Base-by-base conservation (phyloP, 2,113 vertebrate genomes). In the Neogobius melanostomus region DNA sequence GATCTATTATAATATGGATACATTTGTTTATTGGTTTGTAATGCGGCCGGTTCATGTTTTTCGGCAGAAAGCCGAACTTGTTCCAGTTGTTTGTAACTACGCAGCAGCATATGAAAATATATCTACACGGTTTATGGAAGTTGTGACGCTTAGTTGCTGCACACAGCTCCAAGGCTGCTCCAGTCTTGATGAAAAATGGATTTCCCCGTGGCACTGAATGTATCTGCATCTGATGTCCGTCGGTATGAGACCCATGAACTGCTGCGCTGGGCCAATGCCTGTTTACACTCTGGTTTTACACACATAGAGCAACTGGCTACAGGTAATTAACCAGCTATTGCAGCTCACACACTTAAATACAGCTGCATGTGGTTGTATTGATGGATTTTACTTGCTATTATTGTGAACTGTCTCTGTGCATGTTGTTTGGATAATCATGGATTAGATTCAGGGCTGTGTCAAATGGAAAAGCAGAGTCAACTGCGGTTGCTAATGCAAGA, bases 261-360 rank as follows among this genome's bases (percentile, higher is more conserved):
- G 94, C 92, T 97, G 14, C 91, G 88, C 2, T 97, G 96, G 96
- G 94, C 96, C 86, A 98, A 96, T n/a, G 89, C 93, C 75, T 93
- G 93, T 0, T 84, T 98, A 77, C 92, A 95, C 67, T 88, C 95
- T 49, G 85, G 87, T 49, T 92, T 96, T 83, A 94, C 92, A 0
- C 93, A 92, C 85, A 91, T 96, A 0, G 95, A 96, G 64, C 94
- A 97, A 81, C 71, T 94, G 1, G 95, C 94, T 76, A 94, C 95
- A 91, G 96, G 96, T 97, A 82, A 80, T 68, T 9, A n/a, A 44
- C 21, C 2, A 12, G 59, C 14, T 43, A 15, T 45, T n/a, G 5
- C 56, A 59, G 7, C 28, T 14, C 36, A 61, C 21, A 8, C 57
- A 8, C 11, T 59, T 28, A 12, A 10, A 16, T 52, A 52, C 28